A percentile compares a stretch with the other conserved stretches of the same genome.
Conservation (phyloP, 2,113 vertebrate species). For the Emydocephalus ijimae region DNA sequence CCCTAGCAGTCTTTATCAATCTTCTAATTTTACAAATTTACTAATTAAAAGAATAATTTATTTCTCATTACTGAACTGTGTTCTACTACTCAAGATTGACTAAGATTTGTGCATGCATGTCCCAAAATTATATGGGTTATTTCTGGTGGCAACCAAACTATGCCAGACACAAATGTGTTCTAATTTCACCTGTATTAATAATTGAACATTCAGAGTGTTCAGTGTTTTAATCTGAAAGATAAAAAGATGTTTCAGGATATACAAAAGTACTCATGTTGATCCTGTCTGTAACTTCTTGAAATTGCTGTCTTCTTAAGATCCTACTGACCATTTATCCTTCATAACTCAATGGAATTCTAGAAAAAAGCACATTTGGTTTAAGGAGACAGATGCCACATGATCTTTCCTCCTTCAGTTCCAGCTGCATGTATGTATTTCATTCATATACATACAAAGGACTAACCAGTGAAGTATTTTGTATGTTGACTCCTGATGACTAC, state of each 20-base stretch:
- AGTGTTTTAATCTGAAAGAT: not conserved
- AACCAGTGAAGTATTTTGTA: not conserved
- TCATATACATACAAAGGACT: not conserved
- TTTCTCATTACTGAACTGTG: not conserved
- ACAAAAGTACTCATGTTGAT: not conserved
- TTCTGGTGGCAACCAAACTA: not conserved
- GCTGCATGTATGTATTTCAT: not conserved
- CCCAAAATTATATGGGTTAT: not conserved
- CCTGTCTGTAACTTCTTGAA: not conserved
- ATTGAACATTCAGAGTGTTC: not conserved
- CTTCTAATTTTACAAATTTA: not conserved
- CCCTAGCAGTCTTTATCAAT: not conserved
- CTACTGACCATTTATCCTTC: not conserved
- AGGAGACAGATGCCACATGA: not conserved
- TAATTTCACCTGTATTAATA: not conserved
- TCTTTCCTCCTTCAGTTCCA: not conserved
- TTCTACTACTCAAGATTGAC: not conserved
- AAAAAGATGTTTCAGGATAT: not conserved
- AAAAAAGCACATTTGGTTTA: not conserved
- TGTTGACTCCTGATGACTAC: not conserved
- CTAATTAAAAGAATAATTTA: not conserved
- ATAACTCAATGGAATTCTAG: not conserved
- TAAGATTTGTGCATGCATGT: not conserved
- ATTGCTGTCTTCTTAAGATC: not conserved
- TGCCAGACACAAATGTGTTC: not conserved